A percentile compares a stretch with the other conserved stretches of the same genome.
Conservation (phyloP, 2,113 vertebrate species). For the Coregonus clupeaformis region DNA sequence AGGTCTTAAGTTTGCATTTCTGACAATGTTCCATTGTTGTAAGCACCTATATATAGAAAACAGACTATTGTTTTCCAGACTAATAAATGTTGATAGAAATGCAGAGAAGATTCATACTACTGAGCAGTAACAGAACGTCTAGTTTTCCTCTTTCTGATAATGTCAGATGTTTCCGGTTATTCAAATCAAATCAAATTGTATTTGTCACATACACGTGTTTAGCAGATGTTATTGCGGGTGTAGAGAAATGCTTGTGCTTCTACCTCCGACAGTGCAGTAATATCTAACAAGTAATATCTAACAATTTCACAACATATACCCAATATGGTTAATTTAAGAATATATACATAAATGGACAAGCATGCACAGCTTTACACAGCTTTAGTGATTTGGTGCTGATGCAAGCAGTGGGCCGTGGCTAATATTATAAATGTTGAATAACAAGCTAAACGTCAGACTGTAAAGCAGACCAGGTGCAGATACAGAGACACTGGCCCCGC, state of each 20-base stretch:
- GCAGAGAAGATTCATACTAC: not conserved
- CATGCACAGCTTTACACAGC: too few relatives aligned
- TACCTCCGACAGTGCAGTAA: too few relatives aligned
- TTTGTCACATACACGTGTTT: too few relatives aligned
- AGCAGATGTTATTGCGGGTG: too few relatives aligned
- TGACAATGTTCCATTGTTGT: not conserved
- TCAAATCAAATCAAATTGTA: too few relatives aligned
- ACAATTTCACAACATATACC: too few relatives aligned
- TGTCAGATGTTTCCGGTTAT: not conserved
- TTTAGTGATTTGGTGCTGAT: conserved; percentile 1
- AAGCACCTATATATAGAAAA: not conserved
- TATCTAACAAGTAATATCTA: too few relatives aligned
- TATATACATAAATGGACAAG: too few relatives aligned
- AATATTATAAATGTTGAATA: conserved; percentile 30
- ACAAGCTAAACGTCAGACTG: conserved; percentile 18
- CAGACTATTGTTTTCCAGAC: not conserved
- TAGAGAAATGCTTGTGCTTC: too few relatives aligned
- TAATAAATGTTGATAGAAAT: not conserved
- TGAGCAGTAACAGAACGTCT: too few relatives aligned
- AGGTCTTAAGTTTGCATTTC: not conserved
- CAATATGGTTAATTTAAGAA: too few relatives aligned
- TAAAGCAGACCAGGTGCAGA: not conserved
- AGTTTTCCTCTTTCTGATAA: too few relatives aligned
- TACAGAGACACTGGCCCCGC: not conserved
- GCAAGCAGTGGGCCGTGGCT: conserved; percentile 1